These are phyloP conservation scores for Molothrus aeneus DNA, from an alignment of 2,797 vertebrate genomes.

Conservation along the genomic window DNA sequence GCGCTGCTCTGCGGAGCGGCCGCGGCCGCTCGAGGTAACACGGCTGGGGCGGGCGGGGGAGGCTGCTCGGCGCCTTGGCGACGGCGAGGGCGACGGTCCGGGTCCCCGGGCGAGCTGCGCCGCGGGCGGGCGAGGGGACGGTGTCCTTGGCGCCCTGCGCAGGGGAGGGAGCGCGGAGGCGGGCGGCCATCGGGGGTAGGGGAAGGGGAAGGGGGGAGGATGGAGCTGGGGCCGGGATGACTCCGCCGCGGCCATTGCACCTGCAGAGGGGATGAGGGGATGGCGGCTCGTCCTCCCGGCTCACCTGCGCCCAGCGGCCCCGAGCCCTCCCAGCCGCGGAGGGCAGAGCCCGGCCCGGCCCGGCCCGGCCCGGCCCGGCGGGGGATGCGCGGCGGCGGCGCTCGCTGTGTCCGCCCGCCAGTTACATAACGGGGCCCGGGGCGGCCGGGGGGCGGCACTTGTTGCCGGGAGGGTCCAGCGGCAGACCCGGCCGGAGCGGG, in stretches of 20 bases:
- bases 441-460: conserved; percentile 2
- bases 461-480: background rate
- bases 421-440: conserved; percentile 34
- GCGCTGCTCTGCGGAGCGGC: conserved; percentile 49
- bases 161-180: background rate
- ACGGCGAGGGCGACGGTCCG: background rate
- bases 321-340: background rate
- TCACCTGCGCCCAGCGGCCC: background rate
- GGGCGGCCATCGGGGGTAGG: background rate
- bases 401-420: background rate
- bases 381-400: background rate
- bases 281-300: background rate
- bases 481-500: background rate
- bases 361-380: background rate
- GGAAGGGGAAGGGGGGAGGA: background rate
- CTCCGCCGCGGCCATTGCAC: background rate
- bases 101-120: background rate
- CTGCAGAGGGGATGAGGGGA: background rate
- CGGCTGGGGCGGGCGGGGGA: background rate
- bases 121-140: background rate
- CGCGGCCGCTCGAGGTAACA: conserved; percentile 57
- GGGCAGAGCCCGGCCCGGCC: no score
- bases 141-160: background rate
- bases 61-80: background rate
- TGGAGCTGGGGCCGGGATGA: background rate